phyloP scores from a whole-genome alignment of 2,888 invertebrate genomes.

The Melanostoma mellinum region DNA sequence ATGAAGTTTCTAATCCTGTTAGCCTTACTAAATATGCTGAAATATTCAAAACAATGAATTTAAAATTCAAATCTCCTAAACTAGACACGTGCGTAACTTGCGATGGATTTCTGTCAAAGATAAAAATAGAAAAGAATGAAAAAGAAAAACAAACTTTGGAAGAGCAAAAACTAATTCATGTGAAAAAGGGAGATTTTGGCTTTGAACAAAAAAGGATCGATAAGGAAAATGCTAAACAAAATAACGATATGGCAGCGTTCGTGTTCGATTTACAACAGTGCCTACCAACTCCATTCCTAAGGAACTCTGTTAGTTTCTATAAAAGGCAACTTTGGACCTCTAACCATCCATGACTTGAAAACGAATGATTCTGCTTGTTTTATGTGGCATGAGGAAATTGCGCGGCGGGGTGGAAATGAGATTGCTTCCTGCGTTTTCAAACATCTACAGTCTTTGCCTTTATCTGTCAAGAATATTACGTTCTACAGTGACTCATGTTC shows the following conservation, averaged over 20 bases:
- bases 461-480: slow-evolving; percentile 41
- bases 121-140: slow-evolving; percentile 5
- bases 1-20: slow-evolving; percentile 25
- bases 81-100: slow-evolving; percentile 9
- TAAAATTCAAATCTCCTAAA: slow-evolving; percentile 4
- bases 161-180: slow-evolving; percentile 10
- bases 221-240: slow-evolving; percentile 14
- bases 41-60: slow-evolving; percentile 15
- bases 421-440: slow-evolving; percentile 55
- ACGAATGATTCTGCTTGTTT: slow-evolving; percentile 49
- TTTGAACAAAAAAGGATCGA: neutral
- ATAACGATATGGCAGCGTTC: neutral
- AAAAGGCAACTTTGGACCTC: slow-evolving; percentile 63
- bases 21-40: slow-evolving; percentile 14
- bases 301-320: slow-evolving; percentile 46
- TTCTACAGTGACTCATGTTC: slow-evolving; percentile 66
- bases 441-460: slow-evolving; percentile 34
- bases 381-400: slow-evolving; percentile 71
- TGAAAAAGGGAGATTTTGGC: slow-evolving; percentile 7
- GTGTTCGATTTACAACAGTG: slow-evolving; percentile 13
- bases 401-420: slow-evolving; percentile 67
- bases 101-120: slow-evolving; percentile 13
- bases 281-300: slow-evolving; percentile 3
- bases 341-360: slow-evolving; percentile 51
- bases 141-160: neutral